Conservation (phyloP, 1,140 invertebrate species). For the Tribolium madens region DNA sequence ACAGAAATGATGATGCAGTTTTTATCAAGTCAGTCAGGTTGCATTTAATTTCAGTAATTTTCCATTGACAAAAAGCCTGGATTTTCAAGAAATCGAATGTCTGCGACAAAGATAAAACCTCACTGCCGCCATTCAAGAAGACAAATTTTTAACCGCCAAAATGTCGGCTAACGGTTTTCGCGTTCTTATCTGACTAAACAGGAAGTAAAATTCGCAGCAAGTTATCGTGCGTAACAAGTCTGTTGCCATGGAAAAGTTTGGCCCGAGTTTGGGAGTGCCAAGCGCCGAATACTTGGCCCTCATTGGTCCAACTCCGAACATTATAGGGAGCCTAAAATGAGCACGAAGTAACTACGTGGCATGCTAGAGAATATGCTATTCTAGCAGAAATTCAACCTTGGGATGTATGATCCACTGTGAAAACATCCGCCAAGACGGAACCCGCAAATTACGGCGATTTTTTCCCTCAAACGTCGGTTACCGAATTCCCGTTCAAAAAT, state of each 20-base stretch:
- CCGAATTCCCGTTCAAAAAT: neutral
- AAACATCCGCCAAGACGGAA: slow-evolving; percentile 33
- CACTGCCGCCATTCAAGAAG: neutral
- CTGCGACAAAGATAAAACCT: no score
- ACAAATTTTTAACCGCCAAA: slow-evolving; percentile 39
- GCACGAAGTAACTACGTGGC: slow-evolving; percentile 46
- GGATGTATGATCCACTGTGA: slow-evolving; percentile 42
- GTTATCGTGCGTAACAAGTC: slow-evolving; percentile 48
- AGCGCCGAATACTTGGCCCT: slow-evolving; percentile 46
- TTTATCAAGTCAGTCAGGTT: neutral
- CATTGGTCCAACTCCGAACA: slow-evolving; percentile 48
- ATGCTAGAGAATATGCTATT: slow-evolving; percentile 34
- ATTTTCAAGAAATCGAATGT: no score
- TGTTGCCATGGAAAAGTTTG: slow-evolving; percentile 52
- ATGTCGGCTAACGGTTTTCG: slow-evolving; percentile 47
- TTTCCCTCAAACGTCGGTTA: neutral
- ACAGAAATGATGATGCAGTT: slow-evolving; percentile 12
- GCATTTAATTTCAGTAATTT: neutral
- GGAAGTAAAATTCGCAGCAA: slow-evolving; percentile 50
- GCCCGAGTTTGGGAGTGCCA: slow-evolving; percentile 53
- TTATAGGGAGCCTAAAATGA: slow-evolving; percentile 47
- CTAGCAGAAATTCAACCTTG: slow-evolving; percentile 44
- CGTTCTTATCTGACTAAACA: slow-evolving; percentile 47
- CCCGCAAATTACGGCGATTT: slow-evolving; percentile 13
- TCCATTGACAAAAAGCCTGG: neutral